Percentiles rank a stretch among this genome's conserved stretches.
Conservation (phyloP, 2,888 invertebrate species). For the Polia nebulosa region DNA sequence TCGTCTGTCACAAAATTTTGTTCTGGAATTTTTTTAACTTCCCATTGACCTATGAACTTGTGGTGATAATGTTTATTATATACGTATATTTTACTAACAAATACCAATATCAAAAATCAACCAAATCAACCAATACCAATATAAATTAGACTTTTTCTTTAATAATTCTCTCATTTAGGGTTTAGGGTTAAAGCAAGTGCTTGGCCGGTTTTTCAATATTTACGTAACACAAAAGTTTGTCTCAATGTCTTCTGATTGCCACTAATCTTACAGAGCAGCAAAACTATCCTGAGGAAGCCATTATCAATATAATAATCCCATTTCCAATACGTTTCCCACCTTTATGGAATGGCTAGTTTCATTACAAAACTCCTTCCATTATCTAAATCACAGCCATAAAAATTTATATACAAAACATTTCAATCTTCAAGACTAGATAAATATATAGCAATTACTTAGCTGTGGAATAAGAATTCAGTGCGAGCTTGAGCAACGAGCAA, state of each 20-base stretch:
- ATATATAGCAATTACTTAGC: constrained; percentile 55
- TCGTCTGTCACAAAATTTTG: too few species aligned
- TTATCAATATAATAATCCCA: constrained; percentile 1
- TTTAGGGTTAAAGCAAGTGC: too few species aligned
- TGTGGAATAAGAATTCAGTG: constrained; percentile 51
- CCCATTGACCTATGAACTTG: too few species aligned
- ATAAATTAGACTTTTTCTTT: too few species aligned
- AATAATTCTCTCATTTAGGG: too few species aligned
- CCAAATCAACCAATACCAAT: too few species aligned
- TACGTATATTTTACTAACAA: too few species aligned
- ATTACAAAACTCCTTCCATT: constrained; percentile 15
- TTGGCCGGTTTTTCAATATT: too few species aligned
- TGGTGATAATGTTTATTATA: too few species aligned
- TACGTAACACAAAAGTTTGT: too few species aligned
- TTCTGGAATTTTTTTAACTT: too few species aligned
- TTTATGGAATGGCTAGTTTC: constrained; percentile 17
- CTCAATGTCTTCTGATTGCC: background rate
- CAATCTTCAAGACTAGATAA: constrained; percentile 37
- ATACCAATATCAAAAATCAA: too few species aligned
- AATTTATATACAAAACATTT: constrained; percentile 27
- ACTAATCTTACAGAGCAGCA: background rate
- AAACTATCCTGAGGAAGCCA: background rate
- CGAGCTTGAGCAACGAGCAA: constrained; percentile 49
- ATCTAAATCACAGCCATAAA: constrained; percentile 27
- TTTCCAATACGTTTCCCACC: constrained; percentile 2